Evolutionary conservation across 2,113 vertebrate genomes (phyloP), one percentile per base, ranked within the genome.

Genomic region (Eudyptes chrysolophus): DNA sequence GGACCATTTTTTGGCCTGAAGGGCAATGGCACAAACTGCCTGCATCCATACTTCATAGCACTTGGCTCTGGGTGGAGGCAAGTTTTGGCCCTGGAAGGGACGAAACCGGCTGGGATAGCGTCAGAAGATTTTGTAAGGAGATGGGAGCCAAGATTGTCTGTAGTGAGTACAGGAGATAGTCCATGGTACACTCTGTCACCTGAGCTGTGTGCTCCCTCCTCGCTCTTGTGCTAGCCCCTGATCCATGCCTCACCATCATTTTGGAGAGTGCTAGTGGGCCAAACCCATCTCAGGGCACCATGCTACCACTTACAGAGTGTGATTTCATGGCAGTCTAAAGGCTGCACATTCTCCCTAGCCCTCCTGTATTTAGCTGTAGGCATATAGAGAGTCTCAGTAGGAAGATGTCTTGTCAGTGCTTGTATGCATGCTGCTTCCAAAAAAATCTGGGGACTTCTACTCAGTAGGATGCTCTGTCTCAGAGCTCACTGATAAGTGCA

Each of bases 101-200:
- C 4, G 26, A 75, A 74, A 58, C 3, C 1, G 7, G 1, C 20
- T 82, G 1, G 0, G 44, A 38, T 21, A 29, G 16, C 21, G 24
- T 34, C 16, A 4, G 55, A 78, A 81, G 26, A 40, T 48, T 82
- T 75, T 71, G 20, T n/a, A 80, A 16, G 16, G 34, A 72, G 16
- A 32, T 40, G 7, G 9, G 34, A 65, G 27, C 7, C 24, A 44
- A 71, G 83, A 52, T 2, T 20, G 3, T 29, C 48, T 21, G 46
- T 34, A 65, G 1, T 36, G n/a, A 38, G 11, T 60, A 44, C 2
- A 10, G 29, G 16, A 49, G 14, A 44, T n/a, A 76, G 48, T 61
- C 19, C 8, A 9, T 55, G 10, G 5, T 61, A 26, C 0, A 0
- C 9, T 74, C 27, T 57, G 5, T 49, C 38, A 64, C 22, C 26